Evolutionary conservation across 2,888 invertebrate species (phyloP).

Genomic region (Drosophila vallismaia): DNA sequence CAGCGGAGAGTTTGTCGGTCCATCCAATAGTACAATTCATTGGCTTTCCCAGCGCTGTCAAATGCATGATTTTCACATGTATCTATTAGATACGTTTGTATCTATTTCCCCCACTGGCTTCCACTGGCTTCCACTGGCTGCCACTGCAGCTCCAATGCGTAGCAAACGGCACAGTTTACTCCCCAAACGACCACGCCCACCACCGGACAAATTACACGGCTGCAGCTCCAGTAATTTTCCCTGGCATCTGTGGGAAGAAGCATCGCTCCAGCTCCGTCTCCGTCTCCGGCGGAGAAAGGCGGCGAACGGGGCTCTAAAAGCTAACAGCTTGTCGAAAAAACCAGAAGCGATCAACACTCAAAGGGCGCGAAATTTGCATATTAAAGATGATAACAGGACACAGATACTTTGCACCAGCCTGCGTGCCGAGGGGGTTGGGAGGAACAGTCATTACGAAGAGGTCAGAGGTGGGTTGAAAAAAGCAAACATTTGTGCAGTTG

Average conservation of each 20-base stretch:
- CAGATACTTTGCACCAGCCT: slow-evolving; percentile 12
- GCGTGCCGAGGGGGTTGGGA: background rate
- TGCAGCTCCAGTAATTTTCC: slow-evolving; percentile 26
- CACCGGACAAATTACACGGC: slow-evolving; percentile 31
- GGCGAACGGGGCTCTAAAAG: slow-evolving; percentile 34
- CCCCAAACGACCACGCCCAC: slow-evolving; percentile 3
- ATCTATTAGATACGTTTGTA: slow-evolving; percentile 79
- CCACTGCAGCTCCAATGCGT: slow-evolving; percentile 64
- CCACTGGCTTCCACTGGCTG: background rate
- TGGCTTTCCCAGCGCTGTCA: slow-evolving; percentile 72
- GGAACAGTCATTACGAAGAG: slow-evolving; percentile 60
- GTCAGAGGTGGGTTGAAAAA: slow-evolving; percentile 63
- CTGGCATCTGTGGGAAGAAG: slow-evolving; percentile 25
- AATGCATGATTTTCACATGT: slow-evolving; percentile 82
- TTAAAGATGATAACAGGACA: slow-evolving; percentile 26
- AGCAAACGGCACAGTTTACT: slow-evolving; percentile 75
- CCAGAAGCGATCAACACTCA: slow-evolving; percentile 15
- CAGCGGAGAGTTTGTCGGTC: slow-evolving; percentile 5
- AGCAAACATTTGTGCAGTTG: slow-evolving; percentile 72
- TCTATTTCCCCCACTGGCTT: slow-evolving; percentile 36
- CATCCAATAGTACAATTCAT: slow-evolving; percentile 74
- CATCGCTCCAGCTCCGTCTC: no score
- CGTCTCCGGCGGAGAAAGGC: no score
- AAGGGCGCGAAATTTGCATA: slow-evolving; percentile 35
- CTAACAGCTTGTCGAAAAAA: slow-evolving; percentile 57